These are phyloP conservation scores for Sylvia borin DNA, from an alignment of 2,797 vertebrate genomes.

Conservation along the genomic window DNA sequence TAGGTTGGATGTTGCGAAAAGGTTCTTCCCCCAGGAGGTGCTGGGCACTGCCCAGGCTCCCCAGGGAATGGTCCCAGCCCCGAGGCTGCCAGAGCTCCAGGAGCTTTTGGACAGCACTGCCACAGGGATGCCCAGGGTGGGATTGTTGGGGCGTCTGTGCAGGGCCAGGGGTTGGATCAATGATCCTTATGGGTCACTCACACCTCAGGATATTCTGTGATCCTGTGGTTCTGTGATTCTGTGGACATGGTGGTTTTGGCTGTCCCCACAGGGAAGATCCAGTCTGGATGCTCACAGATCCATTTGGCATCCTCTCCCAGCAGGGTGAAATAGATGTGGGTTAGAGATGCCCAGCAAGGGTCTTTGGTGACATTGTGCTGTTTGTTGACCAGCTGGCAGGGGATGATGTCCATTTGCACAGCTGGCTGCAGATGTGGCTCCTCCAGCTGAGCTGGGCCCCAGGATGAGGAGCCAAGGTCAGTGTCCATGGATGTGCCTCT, in stretches of 20 bases:
- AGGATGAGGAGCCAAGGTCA: neutral
- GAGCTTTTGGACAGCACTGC: accelerated
- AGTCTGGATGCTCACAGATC: neutral
- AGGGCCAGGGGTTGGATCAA: accelerated
- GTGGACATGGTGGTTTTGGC: accelerated
- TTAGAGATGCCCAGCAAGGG: neutral
- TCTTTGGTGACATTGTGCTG: neutral
- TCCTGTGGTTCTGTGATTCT: neutral
- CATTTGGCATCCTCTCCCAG: neutral
- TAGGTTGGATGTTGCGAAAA: neutral
- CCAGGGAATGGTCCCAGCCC: neutral
- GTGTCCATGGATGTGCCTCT: neutral
- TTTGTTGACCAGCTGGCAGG: neutral
- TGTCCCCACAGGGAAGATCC: neutral
- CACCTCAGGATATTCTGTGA: neutral
- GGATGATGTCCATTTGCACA: neutral
- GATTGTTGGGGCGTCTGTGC: neutral
- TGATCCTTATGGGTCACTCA: accelerated
- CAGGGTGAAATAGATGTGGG: accelerated
- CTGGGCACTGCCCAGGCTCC: neutral
- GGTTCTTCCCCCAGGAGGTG: neutral
- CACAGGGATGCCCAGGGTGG: neutral
- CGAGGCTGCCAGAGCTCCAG: neutral
- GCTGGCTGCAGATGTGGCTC: neutral
- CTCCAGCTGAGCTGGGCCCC: neutral